Evolutionary conservation across 2,113 vertebrate species (phyloP), one percentile per base, ranked within the genome.

Genomic region (Coptodon bakossiorum): DNA sequence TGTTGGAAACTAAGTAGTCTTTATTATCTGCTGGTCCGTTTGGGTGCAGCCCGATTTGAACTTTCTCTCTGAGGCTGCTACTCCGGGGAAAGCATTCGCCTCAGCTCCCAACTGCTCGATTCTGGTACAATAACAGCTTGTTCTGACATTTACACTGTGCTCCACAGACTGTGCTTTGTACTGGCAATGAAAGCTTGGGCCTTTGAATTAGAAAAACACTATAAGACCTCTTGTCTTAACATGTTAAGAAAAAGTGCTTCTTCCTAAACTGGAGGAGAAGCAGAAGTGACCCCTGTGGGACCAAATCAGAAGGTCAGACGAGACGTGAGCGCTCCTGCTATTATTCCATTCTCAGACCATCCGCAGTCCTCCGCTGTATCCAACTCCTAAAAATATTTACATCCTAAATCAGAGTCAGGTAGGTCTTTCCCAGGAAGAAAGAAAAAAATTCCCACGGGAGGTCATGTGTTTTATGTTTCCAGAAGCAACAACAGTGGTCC

Each of bases 391-490:
- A 88, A 92, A 90, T 56, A 87, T 84, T 80, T 40, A 52, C 81
- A 29, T 53, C 81, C 24, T 66, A 83, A 86, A 71, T 63, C 24
- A 48, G 50, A 83, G 76, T 68, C 80, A 76, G 52, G 63, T 52
- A 31, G 73, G 45, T 78, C 73, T 78, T 78, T 52, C 73, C 10
- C 73, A 78, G 27, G 16, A n/a, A 78, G 52, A 76, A 84, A 2
- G 34, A 36, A 27, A 9, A 48, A 68, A 81, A 71, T 80, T 19
- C 52, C 76, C 38, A 50, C 43, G 36, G 85, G 63, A 86, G 84
- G 76, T 83, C 89, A 43, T 36, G 11, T 80, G 87, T 83, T 89
- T 90, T 43, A 34, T 63, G 85, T 88, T 92, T 87, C 88, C 89
- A 85, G 86, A 56, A 81, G 63, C 63, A 91, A 85, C 71, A 88